A percentile compares a stretch with the other conserved stretches of the same genome.
Conservation (phyloP, 2,888 invertebrate genomes). For the Lycia hirtaria region DNA sequence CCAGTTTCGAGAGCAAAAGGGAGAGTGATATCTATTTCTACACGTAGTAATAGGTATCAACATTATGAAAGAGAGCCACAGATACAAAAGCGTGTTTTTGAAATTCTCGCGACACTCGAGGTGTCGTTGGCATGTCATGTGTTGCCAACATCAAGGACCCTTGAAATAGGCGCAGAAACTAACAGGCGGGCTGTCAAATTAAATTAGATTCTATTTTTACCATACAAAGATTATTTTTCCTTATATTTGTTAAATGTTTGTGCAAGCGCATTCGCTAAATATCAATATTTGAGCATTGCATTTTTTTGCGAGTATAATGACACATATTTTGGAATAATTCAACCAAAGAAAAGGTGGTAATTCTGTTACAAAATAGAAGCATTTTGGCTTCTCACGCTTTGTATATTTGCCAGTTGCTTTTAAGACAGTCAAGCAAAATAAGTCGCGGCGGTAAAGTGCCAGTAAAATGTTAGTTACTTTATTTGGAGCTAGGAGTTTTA, state of each 20-base stretch:
- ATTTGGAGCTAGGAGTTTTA: too few relatives aligned
- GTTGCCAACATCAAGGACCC: constrained; percentile 73
- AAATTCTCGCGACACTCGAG: constrained; percentile 64
- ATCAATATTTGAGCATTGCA: constrained; percentile 18
- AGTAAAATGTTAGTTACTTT: too few relatives aligned
- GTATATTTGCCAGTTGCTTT: too few relatives aligned
- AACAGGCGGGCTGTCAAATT: constrained; percentile 52
- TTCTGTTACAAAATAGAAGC: too few relatives aligned
- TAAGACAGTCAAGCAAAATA: too few relatives aligned
- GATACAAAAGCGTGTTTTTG: constrained; percentile 49
- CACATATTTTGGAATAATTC: neutral
- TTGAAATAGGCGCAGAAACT: constrained; percentile 70
- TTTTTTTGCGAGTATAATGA: neutral
- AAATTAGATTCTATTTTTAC: constrained; percentile 47
- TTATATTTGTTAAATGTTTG: neutral
- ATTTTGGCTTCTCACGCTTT: too few relatives aligned
- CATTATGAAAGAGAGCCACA: neutral
- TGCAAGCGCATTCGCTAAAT: constrained; percentile 22
- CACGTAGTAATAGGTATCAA: too few relatives aligned
- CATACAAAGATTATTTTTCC: neutral
- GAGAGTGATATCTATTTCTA: neutral
- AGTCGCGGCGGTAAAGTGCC: too few relatives aligned
- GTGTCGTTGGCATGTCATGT: constrained; percentile 73
- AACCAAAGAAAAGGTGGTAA: too few relatives aligned
- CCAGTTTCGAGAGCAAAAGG: neutral